Conservation (phyloP, 2,888 invertebrate genomes). For the Iphiclides podalirius region DNA sequence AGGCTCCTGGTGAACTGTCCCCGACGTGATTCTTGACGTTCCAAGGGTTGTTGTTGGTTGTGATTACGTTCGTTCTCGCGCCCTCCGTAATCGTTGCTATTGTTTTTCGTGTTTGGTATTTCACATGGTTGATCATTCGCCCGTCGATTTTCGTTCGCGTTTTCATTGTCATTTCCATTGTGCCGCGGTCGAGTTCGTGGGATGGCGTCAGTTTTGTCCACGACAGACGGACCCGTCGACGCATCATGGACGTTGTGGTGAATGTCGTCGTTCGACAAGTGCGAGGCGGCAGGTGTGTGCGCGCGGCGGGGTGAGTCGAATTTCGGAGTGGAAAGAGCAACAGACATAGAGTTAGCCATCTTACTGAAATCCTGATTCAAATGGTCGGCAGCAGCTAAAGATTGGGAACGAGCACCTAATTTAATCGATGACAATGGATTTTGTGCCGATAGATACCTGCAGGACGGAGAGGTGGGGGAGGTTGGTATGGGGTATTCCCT, state of each 20-base stretch:
- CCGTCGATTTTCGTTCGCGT: slow-evolving; percentile 31
- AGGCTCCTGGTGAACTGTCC: slow-evolving; percentile 88
- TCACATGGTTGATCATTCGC: slow-evolving; percentile 41
- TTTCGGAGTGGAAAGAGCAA: slow-evolving; percentile 79
- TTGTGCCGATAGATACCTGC: slow-evolving; percentile 42
- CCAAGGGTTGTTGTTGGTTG: slow-evolving; percentile 72
- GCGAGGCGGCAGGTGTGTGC: slow-evolving; percentile 66
- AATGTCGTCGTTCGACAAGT: slow-evolving; percentile 54
- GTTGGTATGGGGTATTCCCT: slow-evolving; percentile 71
- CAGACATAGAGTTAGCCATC: slow-evolving; percentile 81
- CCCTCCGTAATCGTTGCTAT: slow-evolving; percentile 81
- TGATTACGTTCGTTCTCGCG: slow-evolving; percentile 79
- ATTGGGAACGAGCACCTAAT: slow-evolving; percentile 59
- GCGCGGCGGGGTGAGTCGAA: slow-evolving; percentile 70
- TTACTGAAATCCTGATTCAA: slow-evolving; percentile 66
- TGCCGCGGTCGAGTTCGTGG: slow-evolving; percentile 26
- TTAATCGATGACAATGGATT: slow-evolving; percentile 60
- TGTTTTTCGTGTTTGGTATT: slow-evolving; percentile 53
- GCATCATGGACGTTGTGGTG: slow-evolving; percentile 47
- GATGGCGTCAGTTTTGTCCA: slow-evolving; percentile 22
- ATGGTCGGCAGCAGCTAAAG: slow-evolving; percentile 55
- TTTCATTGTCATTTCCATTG: too few species aligned
- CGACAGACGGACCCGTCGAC: slow-evolving; percentile 36
- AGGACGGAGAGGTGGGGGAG: slow-evolving; percentile 49
- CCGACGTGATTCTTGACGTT: slow-evolving; percentile 79